These are phyloP conservation scores for Radopholus similis DNA, from an alignment of 1,140 invertebrate species.

Conservation along the genomic window DNA sequence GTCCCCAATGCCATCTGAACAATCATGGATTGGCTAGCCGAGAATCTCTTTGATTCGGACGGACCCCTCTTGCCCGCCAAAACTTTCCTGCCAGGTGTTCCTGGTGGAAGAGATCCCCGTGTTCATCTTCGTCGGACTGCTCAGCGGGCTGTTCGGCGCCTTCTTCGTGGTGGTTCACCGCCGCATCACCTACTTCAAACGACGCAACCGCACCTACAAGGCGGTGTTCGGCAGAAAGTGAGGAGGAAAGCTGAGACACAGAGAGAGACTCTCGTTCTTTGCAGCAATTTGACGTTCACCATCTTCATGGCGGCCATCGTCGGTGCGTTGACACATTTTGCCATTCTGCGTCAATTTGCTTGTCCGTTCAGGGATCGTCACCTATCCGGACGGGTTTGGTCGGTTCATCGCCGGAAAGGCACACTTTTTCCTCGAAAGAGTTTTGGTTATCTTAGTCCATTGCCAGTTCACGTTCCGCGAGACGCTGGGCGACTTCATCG, in stretches of 20 bases:
- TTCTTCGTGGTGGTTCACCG: constrained; percentile 88
- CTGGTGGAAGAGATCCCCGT: constrained; percentile 94
- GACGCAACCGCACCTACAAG: constrained; percentile 41
- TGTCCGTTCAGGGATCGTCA: constrained; percentile 49
- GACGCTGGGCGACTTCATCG: constrained; percentile 51
- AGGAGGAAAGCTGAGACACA: not conserved
- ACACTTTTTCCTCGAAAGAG: not conserved
- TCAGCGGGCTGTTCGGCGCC: constrained; percentile 82
- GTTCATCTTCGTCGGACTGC: constrained; percentile 71
- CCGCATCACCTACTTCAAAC: constrained; percentile 58
- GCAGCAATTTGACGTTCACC: constrained; percentile 39
- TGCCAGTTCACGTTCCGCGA: constrained; percentile 55
- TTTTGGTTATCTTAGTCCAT: not conserved
- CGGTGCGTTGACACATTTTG: constrained; percentile 14
- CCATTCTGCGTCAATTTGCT: constrained; percentile 51
- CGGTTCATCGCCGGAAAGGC: constrained; percentile 52
- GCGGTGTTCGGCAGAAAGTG: constrained; percentile 54
- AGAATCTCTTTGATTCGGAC: too few species aligned
- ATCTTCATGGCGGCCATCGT: constrained; percentile 52
- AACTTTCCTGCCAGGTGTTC: too few species aligned
- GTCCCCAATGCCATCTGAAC: too few species aligned
- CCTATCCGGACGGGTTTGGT: constrained; percentile 52
- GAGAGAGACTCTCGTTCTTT: too few species aligned
- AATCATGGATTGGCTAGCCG: too few species aligned
- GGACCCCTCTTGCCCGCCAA: too few species aligned